A percentile compares a stretch with the other conserved stretches of the same genome.
Evolutionary conservation across 2,113 vertebrate species (phyloP).

Genomic region (Bungarus multicinctus): DNA sequence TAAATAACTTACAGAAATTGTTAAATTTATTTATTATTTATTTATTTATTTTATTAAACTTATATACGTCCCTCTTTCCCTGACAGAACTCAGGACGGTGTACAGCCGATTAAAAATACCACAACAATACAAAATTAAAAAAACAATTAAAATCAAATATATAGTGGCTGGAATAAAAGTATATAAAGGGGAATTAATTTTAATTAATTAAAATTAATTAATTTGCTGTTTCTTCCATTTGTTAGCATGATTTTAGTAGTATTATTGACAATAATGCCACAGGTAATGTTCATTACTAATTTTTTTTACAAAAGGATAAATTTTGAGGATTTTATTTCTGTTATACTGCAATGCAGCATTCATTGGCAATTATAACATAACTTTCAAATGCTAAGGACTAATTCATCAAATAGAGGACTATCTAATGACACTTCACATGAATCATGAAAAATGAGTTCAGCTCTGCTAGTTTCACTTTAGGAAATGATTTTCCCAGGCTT

Average conservation of each 20-base stretch:
- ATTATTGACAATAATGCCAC: neutral
- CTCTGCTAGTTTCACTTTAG: constrained; percentile 43
- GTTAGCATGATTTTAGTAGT: neutral
- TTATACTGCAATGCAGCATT: constrained; percentile 1
- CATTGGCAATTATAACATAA: neutral
- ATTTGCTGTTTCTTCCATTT: neutral
- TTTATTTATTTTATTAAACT: too few species aligned
- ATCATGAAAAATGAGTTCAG: constrained; percentile 23
- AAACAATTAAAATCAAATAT: too few species aligned
- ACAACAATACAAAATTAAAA: too few species aligned
- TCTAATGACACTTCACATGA: constrained; percentile 38
- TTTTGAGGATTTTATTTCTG: neutral
- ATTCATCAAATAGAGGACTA: constrained; percentile 18
- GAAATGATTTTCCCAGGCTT: constrained; percentile 37
- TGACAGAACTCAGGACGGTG: too few species aligned
- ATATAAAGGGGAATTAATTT: too few species aligned
- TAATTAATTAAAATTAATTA: too few species aligned
- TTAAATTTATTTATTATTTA: too few species aligned
- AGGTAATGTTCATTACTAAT: neutral
- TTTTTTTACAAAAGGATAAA: neutral
- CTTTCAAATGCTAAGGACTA: constrained; percentile 6
- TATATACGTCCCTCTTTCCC: too few species aligned
- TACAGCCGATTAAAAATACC: too few species aligned
- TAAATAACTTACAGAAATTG: neutral
- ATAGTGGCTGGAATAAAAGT: too few species aligned